Percentiles rank a stretch among this genome's conserved stretches.
These are phyloP conservation scores for Gopherus flavomarginatus DNA, from an alignment of 2,113 vertebrate genomes.

Conservation along the genomic window DNA sequence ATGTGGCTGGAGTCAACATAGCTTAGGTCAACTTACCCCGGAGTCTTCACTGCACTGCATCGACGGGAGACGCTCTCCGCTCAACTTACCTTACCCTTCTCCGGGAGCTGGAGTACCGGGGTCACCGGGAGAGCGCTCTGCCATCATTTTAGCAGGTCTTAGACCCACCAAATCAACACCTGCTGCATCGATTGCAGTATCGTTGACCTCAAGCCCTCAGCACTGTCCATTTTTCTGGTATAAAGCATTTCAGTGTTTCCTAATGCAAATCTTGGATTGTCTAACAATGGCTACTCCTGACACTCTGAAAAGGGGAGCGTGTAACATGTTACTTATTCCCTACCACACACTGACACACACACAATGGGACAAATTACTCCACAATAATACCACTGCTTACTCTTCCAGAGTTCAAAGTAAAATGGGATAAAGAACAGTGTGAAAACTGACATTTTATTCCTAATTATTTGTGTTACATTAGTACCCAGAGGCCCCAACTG, in stretches of 20 bases:
- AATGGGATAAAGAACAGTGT: not conserved
- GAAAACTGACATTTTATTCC: not conserved
- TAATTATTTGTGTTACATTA: accelerated
- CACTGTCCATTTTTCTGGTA: constrained; percentile 22
- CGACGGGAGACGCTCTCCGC: too few relatives aligned
- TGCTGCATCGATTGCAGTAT: too few relatives aligned
- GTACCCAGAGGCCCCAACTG: not conserved
- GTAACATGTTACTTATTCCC: not conserved
- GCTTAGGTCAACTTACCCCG: too few relatives aligned
- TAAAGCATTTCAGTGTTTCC: not conserved
- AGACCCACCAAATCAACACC: too few relatives aligned
- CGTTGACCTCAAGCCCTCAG: too few relatives aligned
- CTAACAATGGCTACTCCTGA: not conserved
- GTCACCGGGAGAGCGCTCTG: too few relatives aligned
- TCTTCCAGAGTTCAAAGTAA: not conserved
- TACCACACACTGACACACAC: not conserved
- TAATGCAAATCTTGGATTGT: not conserved
- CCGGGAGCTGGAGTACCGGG: too few relatives aligned
- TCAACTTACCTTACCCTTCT: too few relatives aligned
- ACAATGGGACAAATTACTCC: not conserved
- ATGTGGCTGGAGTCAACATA: too few relatives aligned
- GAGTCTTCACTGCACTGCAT: too few relatives aligned
- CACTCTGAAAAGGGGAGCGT: not conserved
- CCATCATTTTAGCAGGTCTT: too few relatives aligned
- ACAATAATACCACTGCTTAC: not conserved